A percentile compares a stretch with the other conserved stretches of the same genome.
phyloP scores from a whole-genome alignment of 2,888 invertebrate species.

The Druceiella hillmani region DNA sequence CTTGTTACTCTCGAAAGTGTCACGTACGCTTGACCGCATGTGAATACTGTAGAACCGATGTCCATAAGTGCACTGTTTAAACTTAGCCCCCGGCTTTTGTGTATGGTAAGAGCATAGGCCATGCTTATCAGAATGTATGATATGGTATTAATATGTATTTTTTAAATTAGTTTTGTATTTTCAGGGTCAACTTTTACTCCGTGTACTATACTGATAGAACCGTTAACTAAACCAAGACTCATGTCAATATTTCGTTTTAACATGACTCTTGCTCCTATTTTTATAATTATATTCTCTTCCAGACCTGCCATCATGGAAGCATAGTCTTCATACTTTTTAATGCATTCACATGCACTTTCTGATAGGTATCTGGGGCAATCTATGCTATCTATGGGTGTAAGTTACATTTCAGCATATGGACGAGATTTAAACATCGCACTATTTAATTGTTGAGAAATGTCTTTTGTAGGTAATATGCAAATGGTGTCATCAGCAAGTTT shows the following conservation, averaged over 20 bases:
- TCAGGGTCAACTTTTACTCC: constrained; percentile 13
- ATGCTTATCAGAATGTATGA: constrained; percentile 22
- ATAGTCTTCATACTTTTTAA: constrained; percentile 13
- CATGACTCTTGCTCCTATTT: constrained; percentile 15
- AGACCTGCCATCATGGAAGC: constrained; percentile 16
- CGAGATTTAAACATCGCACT: too few species aligned
- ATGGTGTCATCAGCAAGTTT: too few species aligned
- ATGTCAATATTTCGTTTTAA: constrained; percentile 18
- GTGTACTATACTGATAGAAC: constrained; percentile 16
- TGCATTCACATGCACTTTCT: constrained; percentile 4
- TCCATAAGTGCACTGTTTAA: constrained; percentile 19
- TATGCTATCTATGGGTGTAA: constrained; percentile 4
- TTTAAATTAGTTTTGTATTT: too few species aligned
- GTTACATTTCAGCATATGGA: too few species aligned
- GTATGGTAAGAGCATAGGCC: constrained; percentile 21
- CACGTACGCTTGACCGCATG: constrained; percentile 9
- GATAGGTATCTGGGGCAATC: constrained; percentile 4
- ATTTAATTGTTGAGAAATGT: too few species aligned
- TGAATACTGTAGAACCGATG: constrained; percentile 13
- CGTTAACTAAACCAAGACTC: constrained; percentile 17
- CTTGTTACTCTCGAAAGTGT: constrained; percentile 12
- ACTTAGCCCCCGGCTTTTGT: constrained; percentile 20
- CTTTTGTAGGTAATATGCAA: too few species aligned
- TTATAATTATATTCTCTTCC: constrained; percentile 16
- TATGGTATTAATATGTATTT: too few species aligned